Base-by-base conservation (phyloP, 2,888 invertebrate genomes). In the Reticulitermes lucifugus region DNA sequence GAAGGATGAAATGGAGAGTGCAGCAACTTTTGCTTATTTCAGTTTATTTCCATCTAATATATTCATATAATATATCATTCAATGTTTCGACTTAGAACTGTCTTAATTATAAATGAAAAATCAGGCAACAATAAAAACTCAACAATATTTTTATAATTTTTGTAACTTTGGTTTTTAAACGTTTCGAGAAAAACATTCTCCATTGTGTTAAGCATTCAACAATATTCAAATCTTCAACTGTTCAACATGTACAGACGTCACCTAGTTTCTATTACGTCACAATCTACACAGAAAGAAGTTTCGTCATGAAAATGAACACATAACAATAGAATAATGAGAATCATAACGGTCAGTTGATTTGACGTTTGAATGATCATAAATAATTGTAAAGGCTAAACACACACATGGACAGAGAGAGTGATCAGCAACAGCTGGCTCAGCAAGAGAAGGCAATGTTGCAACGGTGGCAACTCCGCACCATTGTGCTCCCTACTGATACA, bases 61-160 rank as follows among this genome's bases (percentile, higher is more conserved):
- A 25, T 81, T 60, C 41, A 29, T 81, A 81, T 81, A 81, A 81
- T 81, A 81, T 70, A 81, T 70, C 70, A 81, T 70, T 70, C 81
- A 70, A 81, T 70, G 22, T 60, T 59, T 60, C 22, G 35, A 60
- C 79, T 79, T 79, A 79, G 46, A 51, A 51, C 79, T 51, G 75
- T 43, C n/a, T 77, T 51, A 18, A 79, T 51, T 79, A 55, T 80
- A 60, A 80, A 60, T 80, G 14, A 80, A 60, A 70, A 81, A 35
- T 43, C 81, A 81, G 70, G 81, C 81, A 81, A 81, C 81, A 81
- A 81, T 81, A 81, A 81, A 81, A 81, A 81, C 81, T 81, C 81
- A 81, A 81, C 81, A 81, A 81, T 81, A 70, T 65, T 81, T 41
- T 29, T 73, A 12, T 21, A 14, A 43, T 77, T 77, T 77, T 81